These are phyloP conservation scores for Eulimnadia texana DNA, from an alignment of 1,140 invertebrate genomes.

Conservation along the genomic window DNA sequence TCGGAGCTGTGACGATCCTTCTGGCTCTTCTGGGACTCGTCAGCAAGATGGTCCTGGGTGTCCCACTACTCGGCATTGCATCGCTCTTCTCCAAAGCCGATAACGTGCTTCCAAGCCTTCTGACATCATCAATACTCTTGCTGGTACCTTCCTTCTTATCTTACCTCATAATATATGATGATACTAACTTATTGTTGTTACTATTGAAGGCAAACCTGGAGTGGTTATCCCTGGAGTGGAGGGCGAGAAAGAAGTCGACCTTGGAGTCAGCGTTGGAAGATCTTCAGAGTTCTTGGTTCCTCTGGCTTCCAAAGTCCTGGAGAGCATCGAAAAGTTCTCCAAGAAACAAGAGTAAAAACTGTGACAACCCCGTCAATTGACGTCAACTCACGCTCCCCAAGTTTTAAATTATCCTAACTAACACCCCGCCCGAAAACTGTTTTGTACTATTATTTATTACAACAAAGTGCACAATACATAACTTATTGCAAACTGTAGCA, in stretches of 20 bases:
- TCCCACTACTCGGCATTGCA: background rate
- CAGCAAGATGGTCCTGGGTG: background rate
- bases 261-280: background rate
- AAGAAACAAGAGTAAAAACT: background rate
- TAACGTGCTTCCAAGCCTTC: too few species aligned
- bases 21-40: background rate
- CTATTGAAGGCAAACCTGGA: background rate
- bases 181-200: background rate
- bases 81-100: background rate
- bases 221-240: background rate
- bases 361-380: background rate
- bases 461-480: background rate
- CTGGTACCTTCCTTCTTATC: too few species aligned
- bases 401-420: background rate
- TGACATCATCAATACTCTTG: too few species aligned
- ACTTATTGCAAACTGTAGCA: background rate
- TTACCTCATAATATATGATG: too few species aligned
- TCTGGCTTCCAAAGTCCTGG: background rate
- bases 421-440: too few species aligned
- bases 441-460: background rate
- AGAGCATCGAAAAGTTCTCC: background rate
- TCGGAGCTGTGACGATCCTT: background rate
- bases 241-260: background rate
- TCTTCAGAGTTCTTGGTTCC: background rate
- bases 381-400: background rate